phyloP scores from a whole-genome alignment of 2,113 vertebrate genomes.

The Megaceryle torquata region DNA sequence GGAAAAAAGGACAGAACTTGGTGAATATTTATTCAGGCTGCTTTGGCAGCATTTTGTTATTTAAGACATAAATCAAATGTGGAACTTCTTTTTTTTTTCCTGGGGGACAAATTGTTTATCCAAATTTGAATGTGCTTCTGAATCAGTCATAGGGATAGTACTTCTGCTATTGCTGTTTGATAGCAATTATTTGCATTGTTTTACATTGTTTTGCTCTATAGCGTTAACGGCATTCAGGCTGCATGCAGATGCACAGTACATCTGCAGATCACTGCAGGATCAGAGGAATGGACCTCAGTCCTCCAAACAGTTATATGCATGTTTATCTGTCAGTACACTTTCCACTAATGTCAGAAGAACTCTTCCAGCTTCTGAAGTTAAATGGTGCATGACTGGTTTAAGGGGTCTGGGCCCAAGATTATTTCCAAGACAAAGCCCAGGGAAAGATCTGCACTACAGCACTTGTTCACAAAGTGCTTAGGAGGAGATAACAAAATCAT shows the following conservation, averaged over 20 bases:
- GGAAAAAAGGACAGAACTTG: background rate
- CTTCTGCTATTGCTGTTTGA: background rate
- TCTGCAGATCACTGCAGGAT: background rate
- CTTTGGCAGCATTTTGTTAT: constrained; percentile 15
- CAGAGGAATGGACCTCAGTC: background rate
- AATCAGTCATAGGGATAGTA: background rate
- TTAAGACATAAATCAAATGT: constrained; percentile 35
- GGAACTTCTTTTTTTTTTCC: background rate
- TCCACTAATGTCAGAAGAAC: background rate
- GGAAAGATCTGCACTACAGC: background rate
- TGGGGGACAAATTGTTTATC: background rate
- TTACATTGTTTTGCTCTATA: background rate
- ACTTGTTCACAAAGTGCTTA: background rate
- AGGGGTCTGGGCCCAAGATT: background rate
- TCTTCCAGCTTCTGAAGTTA: background rate
- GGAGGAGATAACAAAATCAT: background rate
- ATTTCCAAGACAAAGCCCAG: background rate
- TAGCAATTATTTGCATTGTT: constrained; percentile 24
- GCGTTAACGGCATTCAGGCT: background rate
- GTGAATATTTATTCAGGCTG: constrained; percentile 17
- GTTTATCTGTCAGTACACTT: background rate
- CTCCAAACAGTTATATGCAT: background rate
- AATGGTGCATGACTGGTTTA: background rate
- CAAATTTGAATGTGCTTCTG: constrained; percentile 13
- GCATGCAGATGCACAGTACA: background rate